Evolutionary conservation across 1,140 invertebrate species (phyloP).

Genomic region (Drosophila gunungcola): DNA sequence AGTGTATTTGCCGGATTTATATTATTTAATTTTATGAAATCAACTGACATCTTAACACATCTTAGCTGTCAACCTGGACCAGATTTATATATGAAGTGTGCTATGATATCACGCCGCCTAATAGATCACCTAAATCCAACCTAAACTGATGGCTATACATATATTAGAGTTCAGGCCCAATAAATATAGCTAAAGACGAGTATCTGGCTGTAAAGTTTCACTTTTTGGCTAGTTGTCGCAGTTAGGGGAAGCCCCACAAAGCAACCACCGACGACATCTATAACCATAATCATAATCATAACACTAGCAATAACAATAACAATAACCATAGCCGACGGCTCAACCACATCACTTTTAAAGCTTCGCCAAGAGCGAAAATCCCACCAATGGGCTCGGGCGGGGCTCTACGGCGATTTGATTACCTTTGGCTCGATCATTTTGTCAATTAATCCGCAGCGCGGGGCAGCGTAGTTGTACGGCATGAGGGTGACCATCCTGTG

Average conservation of each 20-base stretch:
- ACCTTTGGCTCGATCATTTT: slow-evolving; percentile 87
- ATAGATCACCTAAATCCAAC: slow-evolving; percentile 36
- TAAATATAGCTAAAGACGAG: slow-evolving; percentile 11
- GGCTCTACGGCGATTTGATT: slow-evolving; percentile 54
- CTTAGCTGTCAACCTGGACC: slow-evolving; percentile 12
- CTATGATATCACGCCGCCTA: slow-evolving; percentile 8
- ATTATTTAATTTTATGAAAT: background rate
- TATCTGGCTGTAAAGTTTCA: slow-evolving; percentile 4
- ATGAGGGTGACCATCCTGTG: slow-evolving; percentile 86
- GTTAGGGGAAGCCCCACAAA: slow-evolving; percentile 38
- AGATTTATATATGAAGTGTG: slow-evolving; percentile 22
- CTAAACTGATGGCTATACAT: slow-evolving; percentile 7
- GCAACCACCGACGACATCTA: slow-evolving; percentile 22
- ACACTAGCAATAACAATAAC: slow-evolving; percentile 8
- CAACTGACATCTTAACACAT: slow-evolving; percentile 12
- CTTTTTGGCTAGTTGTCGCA: background rate
- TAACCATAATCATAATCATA: slow-evolving; percentile 17
- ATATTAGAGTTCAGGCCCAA: slow-evolving; percentile 6
- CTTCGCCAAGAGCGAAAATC: slow-evolving; percentile 41
- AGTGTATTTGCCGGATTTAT: background rate
- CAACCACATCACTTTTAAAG: slow-evolving; percentile 71
- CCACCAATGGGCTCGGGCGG: background rate
- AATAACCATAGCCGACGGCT: background rate
- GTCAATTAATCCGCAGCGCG: slow-evolving; percentile 86
- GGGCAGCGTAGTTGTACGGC: slow-evolving; percentile 86